These are phyloP conservation scores for Eurytoma californica DNA, from an alignment of 2,888 invertebrate genomes.

Conservation along the genomic window DNA sequence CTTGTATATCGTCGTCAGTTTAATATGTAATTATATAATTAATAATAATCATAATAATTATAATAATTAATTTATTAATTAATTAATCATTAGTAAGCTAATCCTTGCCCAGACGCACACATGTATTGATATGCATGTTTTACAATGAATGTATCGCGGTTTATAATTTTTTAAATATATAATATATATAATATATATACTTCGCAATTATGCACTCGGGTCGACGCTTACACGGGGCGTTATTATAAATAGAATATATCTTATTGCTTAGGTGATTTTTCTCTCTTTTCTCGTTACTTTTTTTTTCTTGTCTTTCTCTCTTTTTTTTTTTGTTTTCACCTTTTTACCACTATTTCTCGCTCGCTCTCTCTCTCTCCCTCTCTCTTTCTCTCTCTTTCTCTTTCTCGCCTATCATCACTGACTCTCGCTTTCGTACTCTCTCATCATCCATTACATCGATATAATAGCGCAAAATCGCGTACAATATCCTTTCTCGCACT, in stretches of 20 bases:
- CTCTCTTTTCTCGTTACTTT: constrained; percentile 25
- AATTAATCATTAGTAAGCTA: constrained; percentile 68
- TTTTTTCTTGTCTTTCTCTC: constrained; percentile 49
- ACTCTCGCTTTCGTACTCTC: neutral
- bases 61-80: constrained; percentile 58
- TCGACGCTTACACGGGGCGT: constrained; percentile 57
- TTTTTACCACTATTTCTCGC: constrained; percentile 29
- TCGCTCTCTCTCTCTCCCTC: constrained; percentile 16
- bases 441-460: constrained; percentile 32
- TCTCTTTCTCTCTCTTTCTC: constrained; percentile 13
- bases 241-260: constrained; percentile 58
- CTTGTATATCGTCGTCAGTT: constrained; percentile 38
- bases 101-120: constrained; percentile 74
- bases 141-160: constrained; percentile 59
- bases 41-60: constrained; percentile 55
- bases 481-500: constrained; percentile 2
- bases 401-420: neutral
- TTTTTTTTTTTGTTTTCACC: constrained; percentile 53
- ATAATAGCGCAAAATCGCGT: constrained; percentile 27
- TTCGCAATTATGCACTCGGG: constrained; percentile 56
- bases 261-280: constrained; percentile 57
- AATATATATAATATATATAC: constrained; percentile 57
- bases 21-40: constrained; percentile 53
- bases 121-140: constrained; percentile 73
- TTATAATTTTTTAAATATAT: constrained; percentile 57